Evolutionary conservation across 2,888 invertebrate genomes (phyloP).

Genomic region (Ornithoptera alexandrae): DNA sequence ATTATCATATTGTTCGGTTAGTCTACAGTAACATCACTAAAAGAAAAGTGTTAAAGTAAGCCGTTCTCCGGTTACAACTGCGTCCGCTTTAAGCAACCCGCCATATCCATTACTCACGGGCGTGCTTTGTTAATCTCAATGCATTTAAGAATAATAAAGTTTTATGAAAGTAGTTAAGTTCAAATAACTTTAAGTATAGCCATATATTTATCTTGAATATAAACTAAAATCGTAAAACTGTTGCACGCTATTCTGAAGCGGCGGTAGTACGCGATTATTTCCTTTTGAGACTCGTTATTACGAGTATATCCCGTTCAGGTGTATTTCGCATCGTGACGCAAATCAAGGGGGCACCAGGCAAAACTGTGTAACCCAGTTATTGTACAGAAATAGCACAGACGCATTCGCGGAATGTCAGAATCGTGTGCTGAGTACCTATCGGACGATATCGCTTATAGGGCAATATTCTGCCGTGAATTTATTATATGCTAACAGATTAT

Average conservation of each 20-base stretch:
- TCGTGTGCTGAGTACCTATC: constrained; percentile 14
- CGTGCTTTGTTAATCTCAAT: constrained; percentile 8
- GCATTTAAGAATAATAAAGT: constrained; percentile 13
- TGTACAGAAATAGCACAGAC: constrained; percentile 48
- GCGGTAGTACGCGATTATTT: too few relatives aligned
- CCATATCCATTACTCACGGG: constrained; percentile 7
- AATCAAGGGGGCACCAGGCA: constrained; percentile 37
- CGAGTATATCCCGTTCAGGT: constrained; percentile 8
- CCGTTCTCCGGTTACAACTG: constrained; percentile 9
- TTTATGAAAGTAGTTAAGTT: background rate
- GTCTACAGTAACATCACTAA: constrained; percentile 8
- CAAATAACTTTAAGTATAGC: too few relatives aligned
- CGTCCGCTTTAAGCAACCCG: constrained; percentile 2
- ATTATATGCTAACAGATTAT: constrained; percentile 4
- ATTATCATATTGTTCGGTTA: background rate
- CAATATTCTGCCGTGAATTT: constrained; percentile 7
- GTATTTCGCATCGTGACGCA: constrained; percentile 16
- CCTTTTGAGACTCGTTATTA: too few relatives aligned
- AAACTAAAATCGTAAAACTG: too few relatives aligned
- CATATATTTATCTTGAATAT: too few relatives aligned
- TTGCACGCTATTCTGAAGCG: too few relatives aligned
- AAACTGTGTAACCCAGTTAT: constrained; percentile 58
- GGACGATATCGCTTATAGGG: constrained; percentile 14
- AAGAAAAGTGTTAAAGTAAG: constrained; percentile 8
- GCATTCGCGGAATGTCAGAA: constrained; percentile 27